Evolutionary conservation across 2,113 vertebrate species (phyloP).

Genomic region (Toxostoma redivivum): DNA sequence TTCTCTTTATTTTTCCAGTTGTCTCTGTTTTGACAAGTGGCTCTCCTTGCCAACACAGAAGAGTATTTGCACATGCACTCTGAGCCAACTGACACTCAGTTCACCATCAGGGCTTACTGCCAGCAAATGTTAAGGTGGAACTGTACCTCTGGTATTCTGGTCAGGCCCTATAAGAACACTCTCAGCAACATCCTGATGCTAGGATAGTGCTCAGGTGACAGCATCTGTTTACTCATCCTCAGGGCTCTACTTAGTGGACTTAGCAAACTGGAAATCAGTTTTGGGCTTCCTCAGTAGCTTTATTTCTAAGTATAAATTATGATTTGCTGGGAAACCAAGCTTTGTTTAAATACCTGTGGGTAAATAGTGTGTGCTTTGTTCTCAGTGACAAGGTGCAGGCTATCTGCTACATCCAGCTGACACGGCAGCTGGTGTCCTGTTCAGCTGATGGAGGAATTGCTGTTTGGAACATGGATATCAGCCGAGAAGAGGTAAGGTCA

Average conservation of each 20-base stretch:
- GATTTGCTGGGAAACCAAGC: neutral
- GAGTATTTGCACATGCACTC: neutral
- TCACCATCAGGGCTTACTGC: neutral
- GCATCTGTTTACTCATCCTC: neutral
- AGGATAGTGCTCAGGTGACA: neutral
- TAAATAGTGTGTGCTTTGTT: neutral
- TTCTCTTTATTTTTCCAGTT: neutral
- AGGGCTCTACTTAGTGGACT: neutral
- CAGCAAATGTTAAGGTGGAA: neutral
- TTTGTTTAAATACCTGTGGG: neutral
- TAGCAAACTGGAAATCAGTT: neutral
- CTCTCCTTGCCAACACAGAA: neutral
- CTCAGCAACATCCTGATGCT: neutral
- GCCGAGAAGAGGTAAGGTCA: conserved; percentile 86
- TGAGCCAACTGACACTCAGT: neutral
- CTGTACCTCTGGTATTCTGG: neutral
- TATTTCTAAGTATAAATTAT: neutral
- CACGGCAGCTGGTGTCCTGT: conserved; percentile 90
- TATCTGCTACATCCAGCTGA: conserved; percentile 87
- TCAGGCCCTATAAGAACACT: neutral
- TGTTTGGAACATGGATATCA: conserved; percentile 97
- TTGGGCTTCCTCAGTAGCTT: neutral
- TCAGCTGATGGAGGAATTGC: conserved; percentile 93
- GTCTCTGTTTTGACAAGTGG: neutral
- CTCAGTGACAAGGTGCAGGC: conserved; percentile 92